A percentile compares a stretch with the other conserved stretches of the same genome.
These are phyloP conservation scores for Rhopalosiphum nymphaeae DNA, from an alignment of 2,888 invertebrate species.

Conservation along the genomic window DNA sequence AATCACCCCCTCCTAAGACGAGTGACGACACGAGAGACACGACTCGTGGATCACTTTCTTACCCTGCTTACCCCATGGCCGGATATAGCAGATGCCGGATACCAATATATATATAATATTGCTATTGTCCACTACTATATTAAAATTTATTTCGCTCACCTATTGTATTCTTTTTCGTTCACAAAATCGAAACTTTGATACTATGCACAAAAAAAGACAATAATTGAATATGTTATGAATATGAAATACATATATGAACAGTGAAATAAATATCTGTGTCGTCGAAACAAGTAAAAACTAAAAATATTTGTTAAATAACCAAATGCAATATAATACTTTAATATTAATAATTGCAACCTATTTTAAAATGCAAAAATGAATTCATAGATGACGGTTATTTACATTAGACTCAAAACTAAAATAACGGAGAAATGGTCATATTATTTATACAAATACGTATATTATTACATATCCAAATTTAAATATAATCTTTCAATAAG, in stretches of 20 bases:
- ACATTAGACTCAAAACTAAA: background rate
- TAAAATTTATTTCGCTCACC: background rate
- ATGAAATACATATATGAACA: background rate
- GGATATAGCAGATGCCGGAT: background rate
- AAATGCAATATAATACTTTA: background rate
- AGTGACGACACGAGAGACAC: too few species aligned
- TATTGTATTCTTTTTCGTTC: background rate
- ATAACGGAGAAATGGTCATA: background rate
- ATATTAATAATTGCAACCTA: background rate
- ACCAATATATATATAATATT: background rate
- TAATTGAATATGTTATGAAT: background rate
- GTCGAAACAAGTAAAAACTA: background rate
- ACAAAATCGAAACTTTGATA: background rate
- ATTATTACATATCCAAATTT: background rate
- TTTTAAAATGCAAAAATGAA: background rate
- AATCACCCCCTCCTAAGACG: background rate
- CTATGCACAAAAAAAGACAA: background rate
- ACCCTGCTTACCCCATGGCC: background rate
- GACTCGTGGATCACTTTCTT: background rate
- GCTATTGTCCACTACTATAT: background rate
- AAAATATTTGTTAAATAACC: background rate
- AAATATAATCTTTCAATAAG: background rate
- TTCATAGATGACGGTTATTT: background rate
- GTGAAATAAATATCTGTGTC: background rate
- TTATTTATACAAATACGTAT: background rate